Evolutionary conservation across 2,888 invertebrate species (phyloP), one percentile per base, ranked within the genome.

Genomic region (Sinohyriopsis cumingii): DNA sequence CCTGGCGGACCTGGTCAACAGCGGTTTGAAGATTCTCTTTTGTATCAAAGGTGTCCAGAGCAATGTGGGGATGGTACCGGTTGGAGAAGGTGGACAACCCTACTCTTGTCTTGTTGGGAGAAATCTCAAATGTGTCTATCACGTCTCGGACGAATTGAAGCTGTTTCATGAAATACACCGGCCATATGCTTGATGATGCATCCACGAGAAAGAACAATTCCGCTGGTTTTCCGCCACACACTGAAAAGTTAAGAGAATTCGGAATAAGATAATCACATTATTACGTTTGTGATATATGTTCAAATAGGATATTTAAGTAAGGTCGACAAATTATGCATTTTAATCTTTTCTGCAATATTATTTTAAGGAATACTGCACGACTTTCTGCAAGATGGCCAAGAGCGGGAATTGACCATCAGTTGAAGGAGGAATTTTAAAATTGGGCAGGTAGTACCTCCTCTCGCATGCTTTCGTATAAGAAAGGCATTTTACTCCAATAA

Each of bases 111-210:
- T 67, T 72, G 28, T 72, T 69, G 4, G 72, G 72, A 3, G 78
- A 76, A 25, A 85, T 69, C 1, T 78, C 75, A 63, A 85, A 83
- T 22, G 61, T 72, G 59, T 72, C 69, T 22, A 82, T 71, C 63
- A 84, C 71, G 33, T 79, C 73, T 33, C 71, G 69, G 9, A 84
- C 80, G 67, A 85, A 84, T 12, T 64, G 54, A 20, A 82, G 65
- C 71, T 83, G 84, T 33, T 79, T 80, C 53, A 65, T 68, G 77
- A 83, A 84, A 70, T 85, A 76, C 5, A 78, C 71, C 0, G 68
- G 63, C 81, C 82, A 83, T 56, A 84, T 84, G 59, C 82, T 83
- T 25, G 77, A 77, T 20, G 83, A 84, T 7, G 80, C 80, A 59
- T 77, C 77, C 65, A 80, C 66, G 7, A 76, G 68, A 67, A 76